phyloP scores from a whole-genome alignment of 2,113 vertebrate genomes.

The Lophochroa leadbeateri region DNA sequence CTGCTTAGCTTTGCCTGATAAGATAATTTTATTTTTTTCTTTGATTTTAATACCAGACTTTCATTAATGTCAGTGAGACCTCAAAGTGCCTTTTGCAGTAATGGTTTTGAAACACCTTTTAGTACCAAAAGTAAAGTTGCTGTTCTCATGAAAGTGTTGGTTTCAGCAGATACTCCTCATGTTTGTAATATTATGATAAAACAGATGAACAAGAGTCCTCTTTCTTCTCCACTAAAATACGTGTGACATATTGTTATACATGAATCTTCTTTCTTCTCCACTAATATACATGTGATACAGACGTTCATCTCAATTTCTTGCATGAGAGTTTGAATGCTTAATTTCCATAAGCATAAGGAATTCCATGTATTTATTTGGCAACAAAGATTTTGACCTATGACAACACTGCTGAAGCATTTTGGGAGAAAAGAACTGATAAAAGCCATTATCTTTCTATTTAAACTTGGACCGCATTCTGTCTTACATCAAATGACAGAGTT shows the following conservation, averaged over 20 bases:
- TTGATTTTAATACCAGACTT: neutral
- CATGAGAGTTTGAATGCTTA: neutral
- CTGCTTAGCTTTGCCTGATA: neutral
- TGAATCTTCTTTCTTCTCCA: neutral
- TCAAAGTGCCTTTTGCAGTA: neutral
- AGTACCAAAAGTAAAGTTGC: neutral
- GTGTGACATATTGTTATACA: neutral
- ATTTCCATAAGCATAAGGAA: neutral
- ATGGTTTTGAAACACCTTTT: neutral
- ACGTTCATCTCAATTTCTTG: neutral
- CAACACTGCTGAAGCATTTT: neutral
- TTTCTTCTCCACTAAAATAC: neutral
- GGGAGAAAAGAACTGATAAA: neutral
- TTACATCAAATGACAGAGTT: neutral
- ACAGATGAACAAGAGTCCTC: neutral
- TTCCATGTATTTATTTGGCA: neutral
- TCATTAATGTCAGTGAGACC: neutral
- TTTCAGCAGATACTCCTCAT: neutral
- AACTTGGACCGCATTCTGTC: neutral
- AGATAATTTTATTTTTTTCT: neutral
- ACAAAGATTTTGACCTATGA: neutral
- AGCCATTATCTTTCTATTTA: neutral
- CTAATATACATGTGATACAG: neutral
- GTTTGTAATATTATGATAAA: neutral
- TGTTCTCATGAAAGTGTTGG: neutral